Conservation (phyloP, 2,113 vertebrate species). For the Vidua chalybeata region DNA sequence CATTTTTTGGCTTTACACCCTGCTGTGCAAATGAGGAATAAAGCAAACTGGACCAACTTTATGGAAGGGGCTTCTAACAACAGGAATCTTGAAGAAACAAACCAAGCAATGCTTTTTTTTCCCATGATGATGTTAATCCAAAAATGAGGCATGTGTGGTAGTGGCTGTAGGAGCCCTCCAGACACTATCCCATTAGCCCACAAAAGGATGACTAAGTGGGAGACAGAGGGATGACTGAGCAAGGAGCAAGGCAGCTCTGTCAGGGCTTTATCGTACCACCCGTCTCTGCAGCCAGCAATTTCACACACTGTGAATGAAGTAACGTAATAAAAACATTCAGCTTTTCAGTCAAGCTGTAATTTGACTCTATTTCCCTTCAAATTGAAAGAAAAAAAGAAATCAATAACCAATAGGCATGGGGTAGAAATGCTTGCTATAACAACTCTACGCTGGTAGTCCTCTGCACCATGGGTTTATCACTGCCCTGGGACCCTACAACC, state of each 20-base stretch:
- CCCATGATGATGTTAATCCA: not conserved
- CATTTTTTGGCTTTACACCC: not conserved
- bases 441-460: not conserved
- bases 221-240: not conserved
- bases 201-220: not conserved
- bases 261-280: not conserved
- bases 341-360: not conserved
- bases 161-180: not conserved
- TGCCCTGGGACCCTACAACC: not conserved
- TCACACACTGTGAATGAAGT: not conserved
- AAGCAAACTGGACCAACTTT: not conserved
- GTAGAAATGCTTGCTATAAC: not conserved
- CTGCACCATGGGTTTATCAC: not conserved
- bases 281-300: not conserved
- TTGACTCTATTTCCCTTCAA: not conserved
- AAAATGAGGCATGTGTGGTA: rapidly evolving
- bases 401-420: not conserved
- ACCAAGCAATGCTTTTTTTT: not conserved
- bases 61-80: not conserved
- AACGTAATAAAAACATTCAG: not conserved
- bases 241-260: not conserved
- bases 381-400: not conserved
- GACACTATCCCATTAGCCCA: too few relatives aligned
- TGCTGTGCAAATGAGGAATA: not conserved
- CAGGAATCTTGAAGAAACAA: not conserved